Evolutionary conservation across 2,888 invertebrate genomes (phyloP).

Genomic region (Salticus scenicus): DNA sequence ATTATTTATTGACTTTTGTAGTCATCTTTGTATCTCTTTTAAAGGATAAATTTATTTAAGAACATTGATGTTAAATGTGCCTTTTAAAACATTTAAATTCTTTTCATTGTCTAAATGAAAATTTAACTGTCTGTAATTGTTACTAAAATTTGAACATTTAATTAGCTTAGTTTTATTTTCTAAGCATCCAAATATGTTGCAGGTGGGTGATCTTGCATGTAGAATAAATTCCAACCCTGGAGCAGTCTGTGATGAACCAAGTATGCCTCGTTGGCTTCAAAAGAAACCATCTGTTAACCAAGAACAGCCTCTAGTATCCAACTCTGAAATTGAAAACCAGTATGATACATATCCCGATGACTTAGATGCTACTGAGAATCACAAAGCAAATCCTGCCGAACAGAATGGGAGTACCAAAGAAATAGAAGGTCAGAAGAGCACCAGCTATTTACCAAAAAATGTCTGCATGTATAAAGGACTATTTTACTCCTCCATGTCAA

Average conservation of each 20-base stretch:
- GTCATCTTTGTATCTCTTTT: too few species aligned
- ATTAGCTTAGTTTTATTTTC: too few species aligned
- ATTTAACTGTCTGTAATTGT: too few species aligned
- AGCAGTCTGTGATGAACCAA: slow-evolving; percentile 48
- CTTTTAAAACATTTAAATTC: too few species aligned
- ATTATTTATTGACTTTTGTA: too few species aligned
- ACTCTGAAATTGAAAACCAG: slow-evolving; percentile 30
- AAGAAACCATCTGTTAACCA: slow-evolving; percentile 39
- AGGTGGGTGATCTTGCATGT: slow-evolving; percentile 60
- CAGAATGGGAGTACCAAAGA: slow-evolving; percentile 14
- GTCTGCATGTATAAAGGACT: slow-evolving; percentile 69
- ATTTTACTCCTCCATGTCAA: slow-evolving; percentile 79
- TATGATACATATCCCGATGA: slow-evolving; percentile 59
- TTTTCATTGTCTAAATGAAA: too few species aligned
- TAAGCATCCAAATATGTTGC: too few species aligned
- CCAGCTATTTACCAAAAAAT: slow-evolving; percentile 24
- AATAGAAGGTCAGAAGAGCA: background rate
- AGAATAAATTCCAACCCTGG: slow-evolving; percentile 25
- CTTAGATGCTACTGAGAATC: slow-evolving; percentile 18
- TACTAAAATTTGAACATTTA: too few species aligned
- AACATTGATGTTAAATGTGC: too few species aligned
- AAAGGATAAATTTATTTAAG: too few species aligned
- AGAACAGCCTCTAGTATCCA: slow-evolving; percentile 57
- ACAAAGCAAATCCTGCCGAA: slow-evolving; percentile 7
- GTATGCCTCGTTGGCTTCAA: slow-evolving; percentile 62